A percentile compares a stretch with the other conserved stretches of the same genome.
These are phyloP conservation scores for Hippocampus comes DNA, from an alignment of 2,113 vertebrate species.

Conservation along the genomic window DNA sequence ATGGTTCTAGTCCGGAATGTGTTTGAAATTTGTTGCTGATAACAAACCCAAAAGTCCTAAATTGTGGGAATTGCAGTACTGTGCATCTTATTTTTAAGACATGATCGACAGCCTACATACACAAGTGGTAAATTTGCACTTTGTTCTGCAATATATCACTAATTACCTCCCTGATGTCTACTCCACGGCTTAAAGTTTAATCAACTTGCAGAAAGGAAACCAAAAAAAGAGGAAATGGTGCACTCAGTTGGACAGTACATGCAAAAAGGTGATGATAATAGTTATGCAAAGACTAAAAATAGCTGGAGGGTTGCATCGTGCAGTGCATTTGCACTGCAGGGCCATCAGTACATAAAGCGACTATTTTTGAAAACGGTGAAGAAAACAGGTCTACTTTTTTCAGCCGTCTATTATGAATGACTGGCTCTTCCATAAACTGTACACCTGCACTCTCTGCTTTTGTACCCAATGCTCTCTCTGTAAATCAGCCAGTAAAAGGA, in stretches of 20 bases:
- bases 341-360: neutral
- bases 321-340: neutral
- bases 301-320: neutral
- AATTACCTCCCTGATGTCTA: neutral
- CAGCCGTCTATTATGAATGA: slow-evolving; percentile 16
- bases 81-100: neutral
- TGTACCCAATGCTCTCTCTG: slow-evolving; percentile 35
- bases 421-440: slow-evolving; percentile 32
- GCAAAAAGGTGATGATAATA: neutral
- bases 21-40: neutral
- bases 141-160: neutral
- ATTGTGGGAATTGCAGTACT: neutral
- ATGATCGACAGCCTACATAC: too few species aligned
- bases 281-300: neutral
- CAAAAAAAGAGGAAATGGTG: neutral
- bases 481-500: slow-evolving; percentile 50
- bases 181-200: neutral
- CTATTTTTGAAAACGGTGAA: slow-evolving; percentile 2
- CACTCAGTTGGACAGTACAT: neutral
- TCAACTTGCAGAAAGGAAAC: neutral
- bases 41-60: neutral
- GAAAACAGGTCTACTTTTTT: slow-evolving; percentile 9
- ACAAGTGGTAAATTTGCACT: too few species aligned
- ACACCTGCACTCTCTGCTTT: slow-evolving; percentile 22
- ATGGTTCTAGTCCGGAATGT: neutral